Evolutionary conservation across 64 coral and sea anemone genomes (phyloP).

Genomic region (Stichodactyla mertensii): DNA sequence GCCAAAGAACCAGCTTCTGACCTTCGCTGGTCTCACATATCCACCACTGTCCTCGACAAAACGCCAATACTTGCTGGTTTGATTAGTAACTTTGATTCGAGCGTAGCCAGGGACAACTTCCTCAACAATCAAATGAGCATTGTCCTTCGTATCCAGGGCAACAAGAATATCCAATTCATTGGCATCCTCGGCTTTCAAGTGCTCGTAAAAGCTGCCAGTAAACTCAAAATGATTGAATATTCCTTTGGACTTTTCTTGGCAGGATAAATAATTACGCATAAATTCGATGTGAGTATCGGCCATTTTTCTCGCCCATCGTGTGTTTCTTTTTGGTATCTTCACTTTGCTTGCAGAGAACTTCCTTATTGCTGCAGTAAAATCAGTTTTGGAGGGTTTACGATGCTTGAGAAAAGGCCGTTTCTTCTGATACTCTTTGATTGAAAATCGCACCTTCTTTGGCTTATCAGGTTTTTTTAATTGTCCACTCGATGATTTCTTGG

Average conservation of each 20-base stretch:
- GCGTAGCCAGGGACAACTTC: slow-evolving; percentile 15
- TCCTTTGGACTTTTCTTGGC: slow-evolving; percentile 29
- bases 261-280: slow-evolving; percentile 22
- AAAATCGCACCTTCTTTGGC: not conserved
- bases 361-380: slow-evolving; percentile 6
- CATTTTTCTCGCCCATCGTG: slow-evolving; percentile 37
- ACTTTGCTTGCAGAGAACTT: slow-evolving; percentile 44
- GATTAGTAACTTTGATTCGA: not conserved
- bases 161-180: slow-evolving; percentile 65
- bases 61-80: slow-evolving; percentile 2
- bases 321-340: slow-evolving; percentile 43
- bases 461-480: not conserved
- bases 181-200: slow-evolving; percentile 39
- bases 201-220: slow-evolving; percentile 61
- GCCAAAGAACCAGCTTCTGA: slow-evolving; percentile 50
- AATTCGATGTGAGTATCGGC: slow-evolving; percentile 36
- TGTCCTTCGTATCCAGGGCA: slow-evolving; percentile 42
- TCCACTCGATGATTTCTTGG: not conserved
- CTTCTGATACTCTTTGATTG: not conserved
- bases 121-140: slow-evolving; percentile 9
- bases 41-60: not conserved
- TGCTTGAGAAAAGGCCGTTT: not conserved
- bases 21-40: slow-evolving; percentile 11
- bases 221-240: slow-evolving; percentile 46
- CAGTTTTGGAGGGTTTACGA: not conserved